Percentiles rank a stretch among this genome's conserved stretches.
These are phyloP conservation scores for Tanypteryx hageni DNA, from an alignment of 2,888 invertebrate genomes.

Conservation along the genomic window DNA sequence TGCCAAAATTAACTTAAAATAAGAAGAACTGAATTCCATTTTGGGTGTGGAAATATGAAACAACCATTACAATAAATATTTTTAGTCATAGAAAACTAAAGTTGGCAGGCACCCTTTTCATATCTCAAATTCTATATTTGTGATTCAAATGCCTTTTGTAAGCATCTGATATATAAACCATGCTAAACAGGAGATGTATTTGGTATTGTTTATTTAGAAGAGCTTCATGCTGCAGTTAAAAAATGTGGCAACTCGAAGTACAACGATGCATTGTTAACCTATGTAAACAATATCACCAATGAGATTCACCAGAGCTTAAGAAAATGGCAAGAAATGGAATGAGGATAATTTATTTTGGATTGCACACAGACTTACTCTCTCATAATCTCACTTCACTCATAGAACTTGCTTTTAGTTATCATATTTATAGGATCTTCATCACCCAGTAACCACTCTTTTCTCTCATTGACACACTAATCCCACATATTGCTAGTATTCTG, in stretches of 20 bases:
- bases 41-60: too few relatives aligned
- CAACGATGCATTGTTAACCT: neutral
- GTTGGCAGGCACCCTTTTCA: too few relatives aligned
- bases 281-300: neutral
- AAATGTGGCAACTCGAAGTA: neutral
- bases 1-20: too few relatives aligned
- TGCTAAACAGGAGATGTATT: too few relatives aligned
- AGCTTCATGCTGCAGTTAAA: neutral
- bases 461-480: neutral
- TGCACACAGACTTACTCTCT: neutral
- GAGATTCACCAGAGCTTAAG: neutral
- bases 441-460: neutral
- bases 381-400: neutral
- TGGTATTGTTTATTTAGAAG: neutral
- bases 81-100: too few relatives aligned
- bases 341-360: neutral
- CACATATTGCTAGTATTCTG: conserved; percentile 25
- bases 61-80: too few relatives aligned
- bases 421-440: neutral
- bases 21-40: too few relatives aligned
- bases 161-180: too few relatives aligned
- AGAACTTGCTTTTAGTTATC: neutral
- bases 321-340: neutral
- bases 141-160: too few relatives aligned
- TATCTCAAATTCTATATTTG: too few relatives aligned